A percentile compares a stretch with the other conserved stretches of the same genome.
Evolutionary conservation across 2,888 invertebrate species (phyloP).

Genomic region (Oligia strigilis): DNA sequence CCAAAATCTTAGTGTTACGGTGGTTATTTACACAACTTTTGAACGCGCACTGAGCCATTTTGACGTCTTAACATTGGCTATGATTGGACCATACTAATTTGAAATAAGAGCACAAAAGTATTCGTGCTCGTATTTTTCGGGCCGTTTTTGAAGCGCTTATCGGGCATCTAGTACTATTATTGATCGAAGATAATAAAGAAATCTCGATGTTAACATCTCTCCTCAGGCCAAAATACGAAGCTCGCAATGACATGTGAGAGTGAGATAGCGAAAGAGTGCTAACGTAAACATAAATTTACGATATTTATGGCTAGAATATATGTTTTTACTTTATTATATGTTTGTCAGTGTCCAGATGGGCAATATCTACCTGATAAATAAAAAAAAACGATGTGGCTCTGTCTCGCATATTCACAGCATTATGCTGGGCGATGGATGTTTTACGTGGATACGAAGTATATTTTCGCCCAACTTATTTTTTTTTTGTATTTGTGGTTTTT

Average conservation of each 20-base stretch:
- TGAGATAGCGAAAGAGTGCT: background rate
- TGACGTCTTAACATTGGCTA: too few relatives aligned
- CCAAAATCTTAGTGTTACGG: too few relatives aligned
- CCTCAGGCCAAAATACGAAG: background rate
- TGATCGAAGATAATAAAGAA: too few relatives aligned
- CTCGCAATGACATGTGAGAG: background rate
- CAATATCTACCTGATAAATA: background rate
- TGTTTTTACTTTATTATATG: background rate
- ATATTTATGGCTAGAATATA: background rate
- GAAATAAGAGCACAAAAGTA: too few relatives aligned
- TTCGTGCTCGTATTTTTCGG: too few relatives aligned
- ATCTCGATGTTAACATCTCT: background rate
- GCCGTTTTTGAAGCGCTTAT: too few relatives aligned
- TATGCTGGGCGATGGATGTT: background rate
- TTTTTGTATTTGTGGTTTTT: background rate
- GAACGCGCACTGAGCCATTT: too few relatives aligned
- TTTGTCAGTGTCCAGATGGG: background rate
- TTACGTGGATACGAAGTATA: background rate
- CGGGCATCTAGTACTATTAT: too few relatives aligned
- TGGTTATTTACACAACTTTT: too few relatives aligned
- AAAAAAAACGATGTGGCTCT: background rate
- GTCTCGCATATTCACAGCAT: background rate
- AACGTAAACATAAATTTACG: background rate
- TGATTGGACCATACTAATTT: too few relatives aligned
- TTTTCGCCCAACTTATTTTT: background rate